Evolutionary conservation across 2,113 vertebrate genomes (phyloP), one percentile per base, ranked within the genome.

Genomic region (Eubucco bourcierii): DNA sequence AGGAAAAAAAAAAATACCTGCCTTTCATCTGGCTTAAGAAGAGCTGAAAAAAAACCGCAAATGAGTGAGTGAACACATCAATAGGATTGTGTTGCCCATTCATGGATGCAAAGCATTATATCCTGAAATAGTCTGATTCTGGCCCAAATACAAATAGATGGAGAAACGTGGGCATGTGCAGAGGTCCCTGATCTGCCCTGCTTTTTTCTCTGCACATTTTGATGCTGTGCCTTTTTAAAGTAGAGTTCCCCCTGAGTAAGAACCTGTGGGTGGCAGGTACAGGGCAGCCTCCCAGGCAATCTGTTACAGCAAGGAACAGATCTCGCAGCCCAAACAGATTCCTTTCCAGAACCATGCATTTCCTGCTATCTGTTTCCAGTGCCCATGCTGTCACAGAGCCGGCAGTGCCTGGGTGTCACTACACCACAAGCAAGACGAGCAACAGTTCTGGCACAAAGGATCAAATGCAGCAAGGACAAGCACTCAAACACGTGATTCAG

Each of bases 281-380:
- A 0, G 53, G 18, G 68, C 71, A 15, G 3, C 94, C 82, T 95
- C 73, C 39, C 70, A 81, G 84, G 66, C 71, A 75, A 64, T 50
- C 58, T 73, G 87, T 87, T 44, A 58, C 39, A 73, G 76, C 59
- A 53, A 50, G 46, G 60, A 85, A 37, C 55, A 85, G 71, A 63
- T 94, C 90, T 83, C 83, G 78, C 68, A 89, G 65, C 71, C 61
- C 67, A 33, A 17, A 41, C 75, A 84, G 83, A 24, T 47, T 85
- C 66, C 74, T 23, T 63, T 70, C 47, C 81, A 65, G 88, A 10
- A 29, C 47, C 12, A 64, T 3, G 39, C 19, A 4, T 61, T 76
- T 84, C 70, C 72, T 58, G 7, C 6, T 7, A 58, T 64, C 88
- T 65, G 12, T 70, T 23, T 61, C 71, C 65, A 14, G 78, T 3